Evolutionary conservation across 2,888 invertebrate genomes (phyloP).

Genomic region (Eledona agricola): DNA sequence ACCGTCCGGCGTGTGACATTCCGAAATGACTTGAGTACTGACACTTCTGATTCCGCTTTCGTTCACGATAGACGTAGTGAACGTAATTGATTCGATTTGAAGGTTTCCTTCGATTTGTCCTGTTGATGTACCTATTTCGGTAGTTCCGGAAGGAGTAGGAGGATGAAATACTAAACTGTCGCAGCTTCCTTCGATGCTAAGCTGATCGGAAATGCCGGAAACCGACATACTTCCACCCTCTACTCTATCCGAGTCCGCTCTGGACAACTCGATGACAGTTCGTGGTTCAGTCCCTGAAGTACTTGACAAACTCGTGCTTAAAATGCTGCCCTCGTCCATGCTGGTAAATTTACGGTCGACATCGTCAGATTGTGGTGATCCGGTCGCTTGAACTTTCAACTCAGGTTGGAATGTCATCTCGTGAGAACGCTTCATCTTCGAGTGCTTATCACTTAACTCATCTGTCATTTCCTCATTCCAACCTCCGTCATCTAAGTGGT

Average conservation of each 20-base stretch:
- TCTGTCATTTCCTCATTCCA: slow-evolving; percentile 63
- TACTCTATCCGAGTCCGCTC: slow-evolving; percentile 61
- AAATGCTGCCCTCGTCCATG: slow-evolving; percentile 68
- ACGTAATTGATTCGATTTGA: slow-evolving; percentile 63
- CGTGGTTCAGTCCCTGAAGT: slow-evolving; percentile 64
- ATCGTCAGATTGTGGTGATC: slow-evolving; percentile 65
- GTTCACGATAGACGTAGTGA: slow-evolving; percentile 64
- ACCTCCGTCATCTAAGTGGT: slow-evolving; percentile 61
- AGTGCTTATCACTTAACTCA: slow-evolving; percentile 67
- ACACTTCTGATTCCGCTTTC: slow-evolving; percentile 65
- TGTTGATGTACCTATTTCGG: slow-evolving; percentile 61
- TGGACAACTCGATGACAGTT: slow-evolving; percentile 63
- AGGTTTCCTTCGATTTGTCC: slow-evolving; percentile 51
- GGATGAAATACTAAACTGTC: slow-evolving; percentile 52
- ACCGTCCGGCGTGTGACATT: slow-evolving; percentile 52
- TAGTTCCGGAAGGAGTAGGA: slow-evolving; percentile 45
- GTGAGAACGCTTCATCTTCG: slow-evolving; percentile 85
- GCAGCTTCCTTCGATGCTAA: slow-evolving; percentile 59
- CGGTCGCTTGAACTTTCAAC: slow-evolving; percentile 60
- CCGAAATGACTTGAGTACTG: slow-evolving; percentile 67
- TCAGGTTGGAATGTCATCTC: slow-evolving; percentile 88
- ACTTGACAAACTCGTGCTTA: slow-evolving; percentile 69
- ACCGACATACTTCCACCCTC: slow-evolving; percentile 60
- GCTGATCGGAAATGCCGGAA: slow-evolving; percentile 62
- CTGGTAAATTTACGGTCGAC: slow-evolving; percentile 67